Percentiles rank a stretch among this genome's conserved stretches.
Evolutionary conservation across 2,797 vertebrate genomes (phyloP).

Genomic region (Onychomys arenicola): DNA sequence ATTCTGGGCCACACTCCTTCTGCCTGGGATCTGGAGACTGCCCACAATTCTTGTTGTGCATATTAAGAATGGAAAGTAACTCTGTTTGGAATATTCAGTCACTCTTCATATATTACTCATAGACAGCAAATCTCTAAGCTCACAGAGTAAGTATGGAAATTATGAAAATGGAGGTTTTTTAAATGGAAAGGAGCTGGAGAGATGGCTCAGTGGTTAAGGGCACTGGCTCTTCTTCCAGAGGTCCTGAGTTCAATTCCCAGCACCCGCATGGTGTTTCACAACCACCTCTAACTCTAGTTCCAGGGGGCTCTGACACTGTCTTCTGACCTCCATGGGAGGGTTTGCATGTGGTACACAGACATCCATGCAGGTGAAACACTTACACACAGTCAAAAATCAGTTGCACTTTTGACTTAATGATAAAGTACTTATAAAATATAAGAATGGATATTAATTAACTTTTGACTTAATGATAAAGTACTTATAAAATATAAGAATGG

Average conservation of each 20-base stretch:
- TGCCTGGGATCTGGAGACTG: neutral
- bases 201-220: neutral
- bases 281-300: neutral
- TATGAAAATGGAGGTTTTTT: neutral
- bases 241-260: neutral
- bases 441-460: conserved; percentile 64
- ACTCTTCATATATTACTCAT: neutral
- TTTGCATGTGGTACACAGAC: neutral
- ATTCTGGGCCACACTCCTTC: neutral
- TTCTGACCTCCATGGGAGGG: neutral
- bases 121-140: conserved; percentile 21
- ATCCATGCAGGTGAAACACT: neutral
- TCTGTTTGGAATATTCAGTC: conserved; percentile 29
- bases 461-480: conserved; percentile 45
- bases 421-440: conserved; percentile 57
- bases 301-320: neutral
- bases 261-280: neutral
- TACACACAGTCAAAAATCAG: conserved; percentile 53
- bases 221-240: neutral
- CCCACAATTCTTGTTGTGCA: neutral
- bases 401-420: conserved; percentile 45
- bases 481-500: conserved; percentile 56
- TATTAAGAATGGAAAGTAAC: neutral
- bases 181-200: neutral
- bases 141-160: neutral